Evolutionary conservation across 2,888 invertebrate genomes (phyloP).

Genomic region (Orchestes rusci): DNA sequence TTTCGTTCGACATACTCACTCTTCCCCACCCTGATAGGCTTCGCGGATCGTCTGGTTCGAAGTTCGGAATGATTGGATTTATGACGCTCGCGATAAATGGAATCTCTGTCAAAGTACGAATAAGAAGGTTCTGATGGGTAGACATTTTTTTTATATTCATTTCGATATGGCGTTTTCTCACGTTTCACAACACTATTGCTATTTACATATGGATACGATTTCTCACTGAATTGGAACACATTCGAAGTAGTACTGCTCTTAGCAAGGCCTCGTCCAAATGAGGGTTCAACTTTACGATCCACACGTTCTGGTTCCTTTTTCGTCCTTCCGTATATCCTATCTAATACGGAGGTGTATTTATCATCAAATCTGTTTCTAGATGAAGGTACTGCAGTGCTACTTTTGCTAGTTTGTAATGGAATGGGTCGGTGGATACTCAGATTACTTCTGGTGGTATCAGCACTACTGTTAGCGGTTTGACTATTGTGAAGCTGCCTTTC

Average conservation of each 20-base stretch:
- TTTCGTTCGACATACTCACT: slow-evolving; percentile 58
- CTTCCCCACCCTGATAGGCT: slow-evolving; percentile 53
- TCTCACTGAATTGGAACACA: slow-evolving; percentile 56
- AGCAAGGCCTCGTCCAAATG: slow-evolving; percentile 47
- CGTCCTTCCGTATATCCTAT: slow-evolving; percentile 57
- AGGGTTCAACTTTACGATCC: slow-evolving; percentile 65
- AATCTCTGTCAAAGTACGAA: slow-evolving; percentile 39
- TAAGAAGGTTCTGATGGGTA: slow-evolving; percentile 40
- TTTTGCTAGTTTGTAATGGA: slow-evolving; percentile 35
- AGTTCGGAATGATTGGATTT: slow-evolving; percentile 41
- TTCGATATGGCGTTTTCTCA: slow-evolving; percentile 60
- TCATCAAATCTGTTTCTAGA: slow-evolving; percentile 63
- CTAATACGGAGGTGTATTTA: slow-evolving; percentile 70
- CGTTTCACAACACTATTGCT: slow-evolving; percentile 44
- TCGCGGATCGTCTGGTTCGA: slow-evolving; percentile 41
- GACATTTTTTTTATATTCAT: slow-evolving; percentile 36
- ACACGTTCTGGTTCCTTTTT: slow-evolving; percentile 60
- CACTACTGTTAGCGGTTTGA: slow-evolving; percentile 5
- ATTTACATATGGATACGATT: slow-evolving; percentile 53
- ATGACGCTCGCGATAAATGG: slow-evolving; percentile 38
- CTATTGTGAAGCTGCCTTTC: slow-evolving; percentile 37
- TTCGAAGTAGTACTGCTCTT: slow-evolving; percentile 62
- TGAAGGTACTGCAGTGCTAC: slow-evolving; percentile 30
- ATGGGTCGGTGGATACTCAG: slow-evolving; percentile 19
- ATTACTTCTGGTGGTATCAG: slow-evolving; percentile 5